These are phyloP conservation scores for Epinephelus cyanopodus DNA, from an alignment of 2,113 vertebrate genomes.

Conservation along the genomic window DNA sequence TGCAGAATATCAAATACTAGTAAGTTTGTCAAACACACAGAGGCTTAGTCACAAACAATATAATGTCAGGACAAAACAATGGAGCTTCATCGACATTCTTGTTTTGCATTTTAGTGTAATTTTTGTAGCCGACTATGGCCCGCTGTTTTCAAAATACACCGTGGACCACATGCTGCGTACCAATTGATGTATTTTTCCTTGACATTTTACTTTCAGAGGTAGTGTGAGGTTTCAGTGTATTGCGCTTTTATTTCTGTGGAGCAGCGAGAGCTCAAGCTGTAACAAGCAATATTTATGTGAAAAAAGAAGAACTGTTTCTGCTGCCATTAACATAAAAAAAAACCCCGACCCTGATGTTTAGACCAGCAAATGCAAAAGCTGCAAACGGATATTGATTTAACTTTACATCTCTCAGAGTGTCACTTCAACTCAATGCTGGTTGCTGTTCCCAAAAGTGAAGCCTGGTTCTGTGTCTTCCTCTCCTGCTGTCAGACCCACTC, in stretches of 20 bases:
- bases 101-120: neutral
- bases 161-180: neutral
- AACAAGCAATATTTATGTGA: neutral
- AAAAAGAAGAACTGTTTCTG: neutral
- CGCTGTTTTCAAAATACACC: neutral
- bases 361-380: neutral
- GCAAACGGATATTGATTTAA: neutral
- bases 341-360: neutral
- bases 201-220: neutral
- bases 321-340: neutral
- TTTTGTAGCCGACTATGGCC: neutral
- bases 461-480: neutral
- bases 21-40: constrained; percentile 23
- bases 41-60: neutral
- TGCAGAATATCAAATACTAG: neutral
- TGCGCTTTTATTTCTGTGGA: neutral
- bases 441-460: neutral
- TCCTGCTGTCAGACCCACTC: constrained; percentile 57
- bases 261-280: neutral
- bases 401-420: neutral
- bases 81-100: neutral
- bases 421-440: neutral
- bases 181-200: neutral
- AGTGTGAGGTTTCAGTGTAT: neutral
- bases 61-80: neutral